These are phyloP conservation scores for Clarias magur DNA, from an alignment of 2,113 vertebrate genomes.

Conservation along the genomic window DNA sequence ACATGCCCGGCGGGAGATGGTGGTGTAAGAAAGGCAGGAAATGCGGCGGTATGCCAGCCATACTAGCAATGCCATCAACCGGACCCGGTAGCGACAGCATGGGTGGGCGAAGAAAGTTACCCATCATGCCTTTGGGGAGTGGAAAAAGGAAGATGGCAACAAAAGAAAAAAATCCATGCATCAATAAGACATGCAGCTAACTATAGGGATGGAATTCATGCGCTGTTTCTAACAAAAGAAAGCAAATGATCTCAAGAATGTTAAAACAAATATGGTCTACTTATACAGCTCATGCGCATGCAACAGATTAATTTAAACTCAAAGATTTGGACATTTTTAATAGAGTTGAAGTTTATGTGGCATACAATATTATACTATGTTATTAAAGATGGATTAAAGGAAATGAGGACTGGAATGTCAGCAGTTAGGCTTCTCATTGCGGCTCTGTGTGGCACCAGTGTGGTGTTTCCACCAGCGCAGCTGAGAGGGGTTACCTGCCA, in stretches of 20 bases:
- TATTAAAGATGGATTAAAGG: slow-evolving; percentile 2
- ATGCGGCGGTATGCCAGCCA: slow-evolving; percentile 91
- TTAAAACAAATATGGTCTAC: neutral
- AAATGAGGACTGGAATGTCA: slow-evolving; percentile 36
- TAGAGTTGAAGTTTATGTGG: neutral
- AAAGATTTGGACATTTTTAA: slow-evolving; percentile 13
- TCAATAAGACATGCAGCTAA: slow-evolving; percentile 79
- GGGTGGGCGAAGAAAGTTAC: slow-evolving; percentile 87
- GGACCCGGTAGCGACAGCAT: slow-evolving; percentile 85
- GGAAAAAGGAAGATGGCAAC: slow-evolving; percentile 69
- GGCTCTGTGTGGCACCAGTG: slow-evolving; percentile 57
- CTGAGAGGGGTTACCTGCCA: slow-evolving; percentile 91
- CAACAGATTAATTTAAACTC: neutral
- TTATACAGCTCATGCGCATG: slow-evolving; percentile 40
- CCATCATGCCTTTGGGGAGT: slow-evolving; percentile 84
- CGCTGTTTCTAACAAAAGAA: slow-evolving; percentile 36
- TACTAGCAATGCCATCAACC: slow-evolving; percentile 92
- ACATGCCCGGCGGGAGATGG: slow-evolving; percentile 85
- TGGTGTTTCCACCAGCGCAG: slow-evolving; percentile 62
- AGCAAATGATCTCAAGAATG: neutral
- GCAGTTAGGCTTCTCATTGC: slow-evolving; percentile 73
- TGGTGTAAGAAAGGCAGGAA: slow-evolving; percentile 85
- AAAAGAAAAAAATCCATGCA: slow-evolving; percentile 88
- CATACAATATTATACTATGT: slow-evolving; percentile 14
- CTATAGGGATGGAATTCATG: slow-evolving; percentile 61